Base-by-base conservation (phyloP, 2,888 invertebrate species). In the Chouioia cunea region DNA sequence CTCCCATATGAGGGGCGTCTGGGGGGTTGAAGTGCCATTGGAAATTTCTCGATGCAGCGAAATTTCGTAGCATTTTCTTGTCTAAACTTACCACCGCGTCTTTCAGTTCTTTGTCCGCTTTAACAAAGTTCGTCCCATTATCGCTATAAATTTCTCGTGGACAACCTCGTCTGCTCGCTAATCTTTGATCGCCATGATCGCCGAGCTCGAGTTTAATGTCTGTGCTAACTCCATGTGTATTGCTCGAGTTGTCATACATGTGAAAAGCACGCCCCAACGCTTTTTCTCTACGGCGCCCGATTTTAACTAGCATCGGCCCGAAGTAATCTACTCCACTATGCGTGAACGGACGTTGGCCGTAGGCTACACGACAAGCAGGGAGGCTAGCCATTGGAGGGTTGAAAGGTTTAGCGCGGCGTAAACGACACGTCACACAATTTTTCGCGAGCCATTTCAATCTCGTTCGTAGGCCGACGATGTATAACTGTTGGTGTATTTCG, bases 211-310 rank as follows among this genome's bases (percentile, higher is more conserved):
- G 14, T 20, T 63, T 14, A 75, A 20, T 10, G 59, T 12, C 1
- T 43, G 15, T 10, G 73, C 73, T 1, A 76, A n/a, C 44, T 77
- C 76, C 0, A 77, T 12, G 46, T 77, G 77, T 0, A 78, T 52
- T 0, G 73, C 77, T 10, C 77, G 62, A 4, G 74, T 73, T 0
- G 75, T 76, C 0, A 77, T 47, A 50, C 75, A 78, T 0, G 75
- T 77, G 44, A 77, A 77, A 0, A 77, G 14, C 0, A 70, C 78
- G 0, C 76, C 75, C 73, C 75, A 76, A 14, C 77, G 57, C 54
- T 76, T 77, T n/a, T 73, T 77, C 78, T 1, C 46, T 22, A 1
- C 63, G n/a, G 2, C 63, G 12, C 0, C 20, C 48, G 15, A 57
- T 48, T 65, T 57, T 47, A 8, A 65, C 22, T 1, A 15, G 6